These are phyloP conservation scores for Ochropleura leucogaster DNA, from an alignment of 2,888 invertebrate species.

Conservation along the genomic window DNA sequence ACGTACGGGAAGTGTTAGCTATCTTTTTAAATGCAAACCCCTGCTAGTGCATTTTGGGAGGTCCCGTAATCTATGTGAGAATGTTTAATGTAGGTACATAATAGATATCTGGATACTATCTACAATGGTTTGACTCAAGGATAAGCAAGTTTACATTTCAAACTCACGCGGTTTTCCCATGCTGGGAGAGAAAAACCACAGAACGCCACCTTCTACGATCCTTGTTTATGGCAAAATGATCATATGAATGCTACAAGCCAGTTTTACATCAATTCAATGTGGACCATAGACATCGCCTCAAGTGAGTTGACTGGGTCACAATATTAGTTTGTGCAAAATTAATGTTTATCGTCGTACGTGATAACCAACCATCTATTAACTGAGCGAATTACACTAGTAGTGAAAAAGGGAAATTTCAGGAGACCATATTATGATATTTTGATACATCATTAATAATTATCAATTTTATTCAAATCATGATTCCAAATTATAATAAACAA, in stretches of 20 bases:
- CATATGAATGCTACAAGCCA: background rate
- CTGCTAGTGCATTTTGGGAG: slow-evolving; percentile 6
- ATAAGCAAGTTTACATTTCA: background rate
- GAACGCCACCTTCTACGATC: background rate
- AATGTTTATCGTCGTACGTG: background rate
- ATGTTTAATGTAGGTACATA: background rate
- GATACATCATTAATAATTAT: background rate
- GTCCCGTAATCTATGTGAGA: slow-evolving; percentile 20
- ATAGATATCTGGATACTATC: background rate
- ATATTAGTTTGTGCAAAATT: background rate
- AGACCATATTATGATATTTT: background rate
- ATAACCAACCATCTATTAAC: background rate
- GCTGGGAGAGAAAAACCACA: background rate
- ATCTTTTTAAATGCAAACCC: slow-evolving; percentile 16
- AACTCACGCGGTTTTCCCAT: background rate
- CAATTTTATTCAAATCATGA: background rate
- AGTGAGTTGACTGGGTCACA: background rate
- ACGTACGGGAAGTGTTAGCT: slow-evolving; percentile 15
- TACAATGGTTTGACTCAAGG: background rate
- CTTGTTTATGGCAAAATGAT: background rate
- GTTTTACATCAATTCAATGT: background rate
- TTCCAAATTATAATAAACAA: background rate
- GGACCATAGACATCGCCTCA: background rate
- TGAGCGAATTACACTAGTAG: no score
- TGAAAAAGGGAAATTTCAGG: background rate